Percentiles rank a stretch among this genome's conserved stretches.
Conservation (phyloP, 2,888 invertebrate species). For the Cryptocheilus praepositus region DNA sequence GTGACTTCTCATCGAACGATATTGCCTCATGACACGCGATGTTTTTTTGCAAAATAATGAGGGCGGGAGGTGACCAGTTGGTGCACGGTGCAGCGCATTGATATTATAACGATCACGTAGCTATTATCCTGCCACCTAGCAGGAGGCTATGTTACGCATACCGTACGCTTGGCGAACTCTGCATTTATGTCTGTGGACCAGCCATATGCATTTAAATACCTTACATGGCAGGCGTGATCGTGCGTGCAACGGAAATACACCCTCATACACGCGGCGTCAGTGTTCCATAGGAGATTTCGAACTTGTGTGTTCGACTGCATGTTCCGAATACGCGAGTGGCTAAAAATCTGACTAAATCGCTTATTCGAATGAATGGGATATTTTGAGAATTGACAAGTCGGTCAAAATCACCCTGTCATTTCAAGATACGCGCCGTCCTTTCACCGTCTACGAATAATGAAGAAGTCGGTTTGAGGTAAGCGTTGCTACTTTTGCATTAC, state of each 20-base stretch:
- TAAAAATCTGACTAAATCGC: no score
- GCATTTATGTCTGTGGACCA: slow-evolving; percentile 41
- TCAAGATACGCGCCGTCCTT: no score
- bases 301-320: slow-evolving; percentile 27
- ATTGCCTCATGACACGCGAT: no score
- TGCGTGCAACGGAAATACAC: slow-evolving; percentile 3
- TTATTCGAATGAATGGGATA: no score
- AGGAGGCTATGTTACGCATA: slow-evolving; percentile 48
- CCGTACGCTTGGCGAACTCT: slow-evolving; percentile 35
- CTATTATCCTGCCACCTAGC: slow-evolving; percentile 40
- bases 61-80: slow-evolving; percentile 28
- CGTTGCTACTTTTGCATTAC: no score
- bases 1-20: no score
- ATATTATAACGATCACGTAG: slow-evolving; percentile 50
- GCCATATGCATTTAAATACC: slow-evolving; percentile 50
- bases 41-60: no score
- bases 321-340: slow-evolving; percentile 35
- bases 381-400: no score
- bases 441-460: no score
- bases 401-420: no score
- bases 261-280: slow-evolving; percentile 18
- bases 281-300: slow-evolving; percentile 30
- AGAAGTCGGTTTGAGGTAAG: no score
- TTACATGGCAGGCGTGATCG: slow-evolving; percentile 12
- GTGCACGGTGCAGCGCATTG: slow-evolving; percentile 45